These are phyloP conservation scores for Tringa solitaria DNA, from an alignment of 2,113 vertebrate species.

Conservation along the genomic window DNA sequence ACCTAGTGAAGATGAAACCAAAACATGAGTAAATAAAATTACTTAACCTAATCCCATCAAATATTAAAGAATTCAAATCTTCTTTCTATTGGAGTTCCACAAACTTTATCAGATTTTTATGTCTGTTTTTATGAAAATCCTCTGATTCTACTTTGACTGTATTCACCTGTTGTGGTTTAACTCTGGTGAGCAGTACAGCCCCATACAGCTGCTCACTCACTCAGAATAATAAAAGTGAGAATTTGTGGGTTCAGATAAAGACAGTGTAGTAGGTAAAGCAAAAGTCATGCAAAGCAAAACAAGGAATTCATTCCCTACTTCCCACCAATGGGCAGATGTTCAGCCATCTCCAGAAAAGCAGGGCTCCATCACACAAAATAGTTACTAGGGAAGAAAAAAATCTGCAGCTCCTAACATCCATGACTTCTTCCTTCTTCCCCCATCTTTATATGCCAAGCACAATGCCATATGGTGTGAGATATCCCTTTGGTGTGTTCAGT, in stretches of 20 bases:
- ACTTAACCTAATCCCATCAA: neutral
- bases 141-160: neutral
- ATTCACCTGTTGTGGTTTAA: neutral
- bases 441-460: neutral
- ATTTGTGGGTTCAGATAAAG: neutral
- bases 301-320: neutral
- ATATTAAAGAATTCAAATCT: neutral
- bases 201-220: neutral
- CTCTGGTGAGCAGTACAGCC: neutral
- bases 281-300: neutral
- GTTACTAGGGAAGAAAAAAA: neutral
- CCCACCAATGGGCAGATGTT: no score
- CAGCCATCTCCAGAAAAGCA: neutral
- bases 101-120: neutral
- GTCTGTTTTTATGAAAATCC: neutral
- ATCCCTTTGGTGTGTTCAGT: neutral
- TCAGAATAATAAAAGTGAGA: neutral
- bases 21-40: neutral
- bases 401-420: fast-evolving
- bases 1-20: neutral
- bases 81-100: neutral
- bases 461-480: fast-evolving
- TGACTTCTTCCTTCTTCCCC: neutral
- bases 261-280: neutral
- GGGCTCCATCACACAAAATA: fast-evolving